Base-by-base conservation (phyloP, 2,888 invertebrate genomes). In the Pyrrhia umbra region DNA sequence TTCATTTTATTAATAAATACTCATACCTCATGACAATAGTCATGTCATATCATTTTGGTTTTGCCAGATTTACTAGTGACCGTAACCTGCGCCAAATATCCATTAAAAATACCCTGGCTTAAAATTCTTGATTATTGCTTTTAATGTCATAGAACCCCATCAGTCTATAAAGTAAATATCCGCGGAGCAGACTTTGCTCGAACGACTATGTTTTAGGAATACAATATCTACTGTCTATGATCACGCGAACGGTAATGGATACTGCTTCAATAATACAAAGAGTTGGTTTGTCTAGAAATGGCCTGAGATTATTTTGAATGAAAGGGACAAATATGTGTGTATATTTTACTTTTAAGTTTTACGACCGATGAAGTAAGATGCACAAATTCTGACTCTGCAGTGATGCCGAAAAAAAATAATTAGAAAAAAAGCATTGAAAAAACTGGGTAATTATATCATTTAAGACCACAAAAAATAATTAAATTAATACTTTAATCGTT, bases 181-280 rank as follows among this genome's bases (percentile, higher is more conserved):
- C 74, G 83, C 65, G 81, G 81, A 81, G 79, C 10, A 62, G 52
- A 50, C 57, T 27, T 23, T 27, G 54, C 37, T 25, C 51, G 42
- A 55, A 50, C 40, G 71, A 73, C 79, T 81, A 75, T 81, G 71
- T 79, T 71, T 69, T 56, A 74, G 80, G 60, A 79, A 73, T 68
- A 75, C 66, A 78, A 70, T 79, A 78, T 74, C 82, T 85, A 89
- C 83, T 76, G 78, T 74, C 81, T 68, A 70, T 71, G 80, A 85
- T 82, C 90, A 90, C 89, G 90, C 89, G 68, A 89, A 78, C 84
- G 68, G 81, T 89, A 89, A 88, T 88, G 87, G 85, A 86, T 86
- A 80, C 81, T 73, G 74, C 69, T 74, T 56, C 65, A 51, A 65
- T 54, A 34, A 15, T 21, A 68, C 73, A 64, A 34, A 47, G 64